Base-by-base conservation (phyloP, 2,113 vertebrate genomes). In the Toxotes chatareus region DNA sequence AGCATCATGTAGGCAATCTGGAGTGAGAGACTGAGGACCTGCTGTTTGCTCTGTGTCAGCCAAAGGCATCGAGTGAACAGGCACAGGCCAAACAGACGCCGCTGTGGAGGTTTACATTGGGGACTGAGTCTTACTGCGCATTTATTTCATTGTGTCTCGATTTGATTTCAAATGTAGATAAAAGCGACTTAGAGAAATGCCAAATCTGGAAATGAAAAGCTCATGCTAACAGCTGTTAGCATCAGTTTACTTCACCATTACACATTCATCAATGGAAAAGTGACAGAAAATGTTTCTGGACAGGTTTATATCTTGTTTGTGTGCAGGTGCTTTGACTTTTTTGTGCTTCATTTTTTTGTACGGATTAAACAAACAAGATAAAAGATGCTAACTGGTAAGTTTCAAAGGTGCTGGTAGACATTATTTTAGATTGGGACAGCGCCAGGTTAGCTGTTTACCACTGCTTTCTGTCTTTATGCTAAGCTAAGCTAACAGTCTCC, bases 1-100 rank as follows among this genome's bases (percentile, higher is more conserved):
- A 51, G 16, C 85, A 84, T 84, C 70, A 53, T 86, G 87, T 75
- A 42, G 71, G 56, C 91, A 93, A 85, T 92, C 90, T 93, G 91
- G 80, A 84, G 85, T 79, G 91, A 90, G 86, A 93, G 93, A 88
- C 88, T 72, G 65, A 66, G 62, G 85, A 69, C 88, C 75, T 80
- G 91, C 88, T 88, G 91, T 83, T 84, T 88, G 87, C 86, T 87
- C 79, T 66, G 85, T 89, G 88, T 89, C 84, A 88, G 89, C 82
- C 86, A 87, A 81, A 86, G 83, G 72, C 68, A 64, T 36, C 5
- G 64, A 82, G 74, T 47, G 32, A 69, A 62, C 53, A 74, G 76
- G 64, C 79, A 71, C 1, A 72, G 86, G 84, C 65, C 81, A 82
- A 85, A 70, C 72, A 80, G 5, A 71, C 63, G 16, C 66, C 1